phyloP scores from a whole-genome alignment of 2,888 invertebrate genomes.

The Dinocampus coccinellae region DNA sequence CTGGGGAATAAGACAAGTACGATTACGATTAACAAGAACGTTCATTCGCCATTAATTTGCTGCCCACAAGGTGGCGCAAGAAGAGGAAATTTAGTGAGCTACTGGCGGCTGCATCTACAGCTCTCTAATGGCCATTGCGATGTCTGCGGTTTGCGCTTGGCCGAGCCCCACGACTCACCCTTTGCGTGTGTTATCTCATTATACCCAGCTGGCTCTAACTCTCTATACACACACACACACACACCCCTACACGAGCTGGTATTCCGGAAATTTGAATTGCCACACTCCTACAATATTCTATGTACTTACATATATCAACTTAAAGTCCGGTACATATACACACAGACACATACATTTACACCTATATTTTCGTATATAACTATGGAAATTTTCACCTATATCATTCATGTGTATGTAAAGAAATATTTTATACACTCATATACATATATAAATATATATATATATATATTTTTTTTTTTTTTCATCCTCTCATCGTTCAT shows the following conservation, averaged over 20 bases:
- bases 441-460: too few relatives aligned
- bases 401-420: too few relatives aligned
- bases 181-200: conserved; percentile 15
- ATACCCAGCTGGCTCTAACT: background rate
- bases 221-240: background rate
- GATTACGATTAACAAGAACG: conserved; percentile 28
- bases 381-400: too few relatives aligned
- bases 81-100: conserved; percentile 67
- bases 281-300: conserved; percentile 44
- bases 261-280: conserved; percentile 66
- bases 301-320: background rate
- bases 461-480: too few relatives aligned
- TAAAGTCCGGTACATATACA: background rate
- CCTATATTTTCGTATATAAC: too few relatives aligned
- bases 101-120: conserved; percentile 59
- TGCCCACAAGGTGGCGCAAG: conserved; percentile 60
- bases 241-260: conserved; percentile 47
- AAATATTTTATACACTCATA: too few relatives aligned
- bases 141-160: conserved; percentile 41
- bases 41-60: conserved; percentile 62
- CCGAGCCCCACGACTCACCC: conserved; percentile 31
- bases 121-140: conserved; percentile 67
- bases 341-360: too few relatives aligned
- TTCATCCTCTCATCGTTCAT: too few relatives aligned
- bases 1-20: conserved; percentile 9